Base-by-base conservation (phyloP, 2,113 vertebrate species). In the Charina bottae region DNA sequence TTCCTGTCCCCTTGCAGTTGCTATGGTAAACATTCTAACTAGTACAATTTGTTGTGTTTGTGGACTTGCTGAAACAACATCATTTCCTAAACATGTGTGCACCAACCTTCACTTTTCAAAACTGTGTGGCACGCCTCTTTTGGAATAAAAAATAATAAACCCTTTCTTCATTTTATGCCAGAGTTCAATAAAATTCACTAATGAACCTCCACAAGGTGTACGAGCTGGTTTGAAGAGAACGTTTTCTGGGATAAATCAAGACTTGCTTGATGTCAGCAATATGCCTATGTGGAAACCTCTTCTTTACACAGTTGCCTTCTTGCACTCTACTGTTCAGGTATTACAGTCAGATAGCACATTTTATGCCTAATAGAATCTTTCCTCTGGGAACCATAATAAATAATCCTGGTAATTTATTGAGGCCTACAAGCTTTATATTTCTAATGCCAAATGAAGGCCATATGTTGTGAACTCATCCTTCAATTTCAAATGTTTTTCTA, bases 281-380 rank as follows among this genome's bases (percentile, higher is more conserved):
- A 86, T 98, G 55, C 97, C 97, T 92, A 96, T 97, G 97, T 98
- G 97, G 98, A 98, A 98, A 60, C 97, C 98, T 21, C 96, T 98
- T 96, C 97, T 98, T 28, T 98, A 98, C 90, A 97, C 97, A 0
- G 97, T 98, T 19, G 98, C 98, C 0, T 98, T 98, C 89, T 95
- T 98, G 60, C 97, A 98, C 94, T 98, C 98, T 87, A 97, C 97
- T 0, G 97, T 98, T 93, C 98, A 98, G 98, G 98, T 98, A 98
- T 95, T 86, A 86, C 2, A 85, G 28, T 42, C 0, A 28, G 42
- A 5, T n/a, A 2, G 92, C 83, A 83, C 9, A 68, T 0, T 17
- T 6, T 21, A 49, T 87, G 28, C 37, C 58, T 1, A 78, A n/a
- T 4, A 4, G 89, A 2, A 78, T 23, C n/a, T 23, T 92, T 56